These are phyloP conservation scores for Pachypsylla venusta DNA, from an alignment of 1,140 invertebrate genomes.

Conservation along the genomic window DNA sequence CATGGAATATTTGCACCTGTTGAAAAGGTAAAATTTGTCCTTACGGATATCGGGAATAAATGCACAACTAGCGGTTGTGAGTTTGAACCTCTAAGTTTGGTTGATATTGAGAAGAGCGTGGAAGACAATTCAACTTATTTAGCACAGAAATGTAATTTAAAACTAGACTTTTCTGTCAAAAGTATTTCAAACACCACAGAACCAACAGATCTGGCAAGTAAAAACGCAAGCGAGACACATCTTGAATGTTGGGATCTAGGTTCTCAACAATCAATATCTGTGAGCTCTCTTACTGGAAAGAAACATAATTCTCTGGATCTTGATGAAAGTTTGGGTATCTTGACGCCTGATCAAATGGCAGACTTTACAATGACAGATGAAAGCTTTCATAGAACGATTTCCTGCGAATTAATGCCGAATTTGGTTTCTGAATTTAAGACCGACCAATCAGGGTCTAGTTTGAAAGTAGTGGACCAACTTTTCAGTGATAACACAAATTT, in stretches of 20 bases:
- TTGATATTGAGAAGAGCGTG: not conserved
- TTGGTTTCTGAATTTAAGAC: not conserved
- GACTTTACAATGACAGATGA: conserved; percentile 34
- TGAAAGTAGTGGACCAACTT: not conserved
- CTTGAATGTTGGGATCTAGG: conserved; percentile 22
- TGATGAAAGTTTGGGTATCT: conserved; percentile 65
- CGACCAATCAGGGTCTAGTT: not conserved
- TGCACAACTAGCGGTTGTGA: not conserved
- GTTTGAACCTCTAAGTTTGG: not conserved
- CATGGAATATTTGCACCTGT: conserved; percentile 38
- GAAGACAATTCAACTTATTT: not conserved
- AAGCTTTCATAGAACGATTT: conserved; percentile 17
- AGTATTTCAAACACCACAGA: not conserved
- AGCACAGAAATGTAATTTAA: conserved; percentile 4
- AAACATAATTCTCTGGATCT: conserved; percentile 58
- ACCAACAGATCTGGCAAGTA: not conserved
- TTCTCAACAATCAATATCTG: conserved; percentile 27
- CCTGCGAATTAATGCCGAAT: conserved; percentile 12
- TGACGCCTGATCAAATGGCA: conserved; percentile 74
- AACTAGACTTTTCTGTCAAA: conserved; percentile 7
- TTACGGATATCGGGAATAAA: not conserved
- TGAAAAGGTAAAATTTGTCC: conserved; percentile 28
- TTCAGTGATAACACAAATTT: not conserved
- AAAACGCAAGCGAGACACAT: conserved; percentile 1
- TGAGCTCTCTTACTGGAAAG: conserved; percentile 30